These are phyloP conservation scores for Chaitophorus viminalis DNA, from an alignment of 2,888 invertebrate species.

Conservation along the genomic window DNA sequence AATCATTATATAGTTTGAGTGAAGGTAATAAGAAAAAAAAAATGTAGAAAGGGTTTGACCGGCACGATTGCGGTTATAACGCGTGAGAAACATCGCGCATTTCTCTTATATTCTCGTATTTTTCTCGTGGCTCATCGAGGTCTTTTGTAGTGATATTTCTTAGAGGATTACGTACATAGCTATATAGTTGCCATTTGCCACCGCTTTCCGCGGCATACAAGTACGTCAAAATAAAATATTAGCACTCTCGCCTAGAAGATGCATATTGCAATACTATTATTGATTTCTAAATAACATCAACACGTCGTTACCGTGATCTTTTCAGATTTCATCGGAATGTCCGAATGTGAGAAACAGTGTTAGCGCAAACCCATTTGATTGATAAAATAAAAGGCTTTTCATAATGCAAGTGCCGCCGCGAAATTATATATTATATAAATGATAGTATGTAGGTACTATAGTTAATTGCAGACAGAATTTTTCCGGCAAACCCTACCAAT, in stretches of 20 bases:
- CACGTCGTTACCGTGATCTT: background rate
- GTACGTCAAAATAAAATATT: no score
- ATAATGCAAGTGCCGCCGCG: background rate
- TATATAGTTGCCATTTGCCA: no score
- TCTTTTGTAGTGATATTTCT: background rate
- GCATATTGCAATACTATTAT: no score
- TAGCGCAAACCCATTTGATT: no score
- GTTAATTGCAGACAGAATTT: background rate
- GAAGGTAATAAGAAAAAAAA: background rate
- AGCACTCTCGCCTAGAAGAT: no score
- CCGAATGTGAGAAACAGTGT: no score
- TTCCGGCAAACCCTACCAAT: constrained; percentile 25
- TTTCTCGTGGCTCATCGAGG: background rate
- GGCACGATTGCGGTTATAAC: background rate
- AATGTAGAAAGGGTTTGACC: constrained; percentile 2
- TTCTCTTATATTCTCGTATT: background rate
- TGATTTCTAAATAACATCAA: background rate
- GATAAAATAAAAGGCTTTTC: background rate
- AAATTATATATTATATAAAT: background rate
- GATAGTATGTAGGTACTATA: background rate
- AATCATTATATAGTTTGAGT: constrained; percentile 4
- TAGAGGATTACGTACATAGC: no score
- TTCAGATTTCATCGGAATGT: no score
- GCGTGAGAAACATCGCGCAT: background rate
- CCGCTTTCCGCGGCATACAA: no score